Evolutionary conservation across 2,113 vertebrate species (phyloP).

Genomic region (Conger conger): DNA sequence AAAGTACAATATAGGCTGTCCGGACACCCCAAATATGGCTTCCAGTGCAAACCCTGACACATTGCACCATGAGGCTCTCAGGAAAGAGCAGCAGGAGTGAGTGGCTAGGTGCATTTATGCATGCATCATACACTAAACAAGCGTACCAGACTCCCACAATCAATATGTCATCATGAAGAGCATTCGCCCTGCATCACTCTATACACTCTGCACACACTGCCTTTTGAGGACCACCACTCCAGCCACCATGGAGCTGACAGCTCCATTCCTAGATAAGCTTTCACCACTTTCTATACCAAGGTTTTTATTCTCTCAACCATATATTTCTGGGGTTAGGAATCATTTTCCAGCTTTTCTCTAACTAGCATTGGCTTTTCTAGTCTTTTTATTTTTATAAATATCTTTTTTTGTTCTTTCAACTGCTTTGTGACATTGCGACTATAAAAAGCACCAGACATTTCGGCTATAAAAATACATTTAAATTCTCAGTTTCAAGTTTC

Average conservation of each 20-base stretch:
- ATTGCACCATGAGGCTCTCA: neutral
- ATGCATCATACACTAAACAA: neutral
- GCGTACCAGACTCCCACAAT: neutral
- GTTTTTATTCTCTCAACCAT: neutral
- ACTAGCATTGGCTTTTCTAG: no score
- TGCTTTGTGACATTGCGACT: neutral
- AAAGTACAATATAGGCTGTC: neutral
- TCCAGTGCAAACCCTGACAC: neutral
- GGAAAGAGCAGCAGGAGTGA: neutral
- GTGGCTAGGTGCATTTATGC: neutral
- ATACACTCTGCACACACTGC: no score
- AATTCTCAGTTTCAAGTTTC: neutral
- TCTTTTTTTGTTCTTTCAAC: no score
- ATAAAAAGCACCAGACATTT: neutral
- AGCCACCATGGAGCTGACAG: neutral
- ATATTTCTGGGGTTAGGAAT: neutral
- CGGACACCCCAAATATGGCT: neutral
- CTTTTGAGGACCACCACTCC: neutral
- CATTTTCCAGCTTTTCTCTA: neutral
- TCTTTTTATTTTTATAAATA: no score
- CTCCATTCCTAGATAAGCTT: neutral
- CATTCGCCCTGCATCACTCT: neutral
- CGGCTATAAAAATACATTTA: neutral
- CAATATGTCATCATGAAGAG: neutral
- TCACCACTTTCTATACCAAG: neutral